phyloP scores from a whole-genome alignment of 2,113 vertebrate genomes.

The Poeciliopsis occidentalis region DNA sequence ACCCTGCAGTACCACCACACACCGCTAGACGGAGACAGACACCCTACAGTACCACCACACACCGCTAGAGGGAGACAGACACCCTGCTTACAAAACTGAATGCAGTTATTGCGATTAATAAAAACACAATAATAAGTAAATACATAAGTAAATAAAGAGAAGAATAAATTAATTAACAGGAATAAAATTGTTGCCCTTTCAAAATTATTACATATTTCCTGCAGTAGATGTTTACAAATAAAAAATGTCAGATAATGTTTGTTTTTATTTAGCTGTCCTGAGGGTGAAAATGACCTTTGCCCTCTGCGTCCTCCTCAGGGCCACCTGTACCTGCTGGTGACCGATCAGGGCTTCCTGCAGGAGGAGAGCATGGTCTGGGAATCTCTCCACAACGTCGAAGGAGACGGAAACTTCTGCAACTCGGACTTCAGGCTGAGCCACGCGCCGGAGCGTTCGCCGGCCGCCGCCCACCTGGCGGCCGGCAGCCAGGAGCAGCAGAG shows the following conservation, averaged over 20 bases:
- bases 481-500: slow-evolving; percentile 79
- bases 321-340: slow-evolving; percentile 93
- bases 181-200: no score
- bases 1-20: slow-evolving; percentile 90
- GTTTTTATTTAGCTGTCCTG: no score
- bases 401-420: slow-evolving; percentile 93
- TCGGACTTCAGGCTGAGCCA: slow-evolving; percentile 87
- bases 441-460: slow-evolving; percentile 64
- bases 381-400: slow-evolving; percentile 91
- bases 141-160: no score
- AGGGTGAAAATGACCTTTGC: no score
- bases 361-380: slow-evolving; percentile 92
- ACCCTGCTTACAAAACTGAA: no score
- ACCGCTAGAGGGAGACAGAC: slow-evolving; percentile 82
- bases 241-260: no score
- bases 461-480: slow-evolving; percentile 22
- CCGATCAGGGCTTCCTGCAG: slow-evolving; percentile 92
- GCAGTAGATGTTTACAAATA: no score
- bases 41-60: slow-evolving; percentile 73
- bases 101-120: no score
- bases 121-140: no score
- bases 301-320: slow-evolving; percentile 73
- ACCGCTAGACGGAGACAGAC: slow-evolving; percentile 82
- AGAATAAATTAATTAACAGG: no score
- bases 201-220: no score